Base-by-base conservation (phyloP, 2,113 vertebrate species). In the Burhinus bistriatus region DNA sequence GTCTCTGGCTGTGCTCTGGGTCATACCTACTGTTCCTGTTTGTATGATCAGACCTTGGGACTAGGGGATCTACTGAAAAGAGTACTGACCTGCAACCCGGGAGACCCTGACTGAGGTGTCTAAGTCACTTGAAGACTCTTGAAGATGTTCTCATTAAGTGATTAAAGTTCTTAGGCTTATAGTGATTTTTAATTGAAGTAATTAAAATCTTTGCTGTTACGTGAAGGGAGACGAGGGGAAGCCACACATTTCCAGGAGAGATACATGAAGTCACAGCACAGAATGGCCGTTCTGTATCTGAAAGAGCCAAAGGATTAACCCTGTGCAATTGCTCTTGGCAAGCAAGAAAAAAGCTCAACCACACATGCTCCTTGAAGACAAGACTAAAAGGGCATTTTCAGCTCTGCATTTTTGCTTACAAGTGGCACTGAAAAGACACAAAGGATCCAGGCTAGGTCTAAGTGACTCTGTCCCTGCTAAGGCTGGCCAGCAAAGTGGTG, bases 291-390 rank as follows among this genome's bases (percentile, higher is more conserved):
- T 85, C 78, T 85, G 29, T 57, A 9, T 64, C 75, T 47, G 40
- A 32, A 5, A 3, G 14, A 65, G 62, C 83, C 62, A 30, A 32
- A 69, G 82, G 40, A 70, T 87, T 55, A 55, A 88, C 78, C 65
- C 65, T 0, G 0, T 47, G 69, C 45, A 25, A 4, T 5, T 1
- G 0, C 76, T 83, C 42, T 29, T 71, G 38, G 86, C 51, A 21
- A 49, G 64, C 3, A 5, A 64, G 82, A 36, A 54, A 0, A 59
- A 26, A 85, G 47, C 90, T 88, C 49, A 59, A 62, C 62, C 68
- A 17, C 38, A 1, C 15, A 0, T 42, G 47, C n/a, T 55, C 22
- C 65, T 66, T 8, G 40, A 16, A 59, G 49, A 23, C 45, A 13
- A 42, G 55, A 25, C 76, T 38, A 69, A 40, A 32, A 36, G 65